These are phyloP conservation scores for Brachycybe producta DNA, from an alignment of 2,888 invertebrate genomes.

Conservation along the genomic window DNA sequence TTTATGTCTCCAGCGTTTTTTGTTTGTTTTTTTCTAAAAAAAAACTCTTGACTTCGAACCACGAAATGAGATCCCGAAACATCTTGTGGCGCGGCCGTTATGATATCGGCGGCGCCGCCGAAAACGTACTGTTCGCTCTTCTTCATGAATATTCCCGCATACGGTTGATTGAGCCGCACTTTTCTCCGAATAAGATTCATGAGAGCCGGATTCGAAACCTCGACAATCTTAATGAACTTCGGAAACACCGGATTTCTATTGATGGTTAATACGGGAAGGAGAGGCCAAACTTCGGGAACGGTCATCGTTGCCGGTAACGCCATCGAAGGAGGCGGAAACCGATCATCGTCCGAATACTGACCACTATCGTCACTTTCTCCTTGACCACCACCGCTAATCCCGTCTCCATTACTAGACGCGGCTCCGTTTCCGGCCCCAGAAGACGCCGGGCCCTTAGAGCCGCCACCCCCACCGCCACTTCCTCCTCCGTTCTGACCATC, in stretches of 20 bases:
- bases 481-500: too few species aligned
- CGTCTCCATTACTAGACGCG: too few species aligned
- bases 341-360: background rate
- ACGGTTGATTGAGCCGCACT: conserved; percentile 90
- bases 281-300: conserved; percentile 93
- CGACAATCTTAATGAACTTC: conserved; percentile 91
- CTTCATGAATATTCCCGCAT: conserved; percentile 91
- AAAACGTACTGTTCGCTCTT: conserved; percentile 64
- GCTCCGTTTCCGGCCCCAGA: background rate
- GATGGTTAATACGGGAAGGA: conserved; percentile 88
- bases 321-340: background rate
- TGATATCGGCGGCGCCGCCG: too few species aligned
- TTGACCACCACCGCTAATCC: background rate
- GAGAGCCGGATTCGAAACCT: conserved; percentile 74
- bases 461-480: background rate
- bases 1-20: too few species aligned
- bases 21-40: too few species aligned
- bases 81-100: too few species aligned
- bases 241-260: conserved; percentile 93
- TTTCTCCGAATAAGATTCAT: conserved; percentile 83
- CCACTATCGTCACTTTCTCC: background rate
- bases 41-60: too few species aligned
- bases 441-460: background rate
- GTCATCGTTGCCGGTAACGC: conserved; percentile 69
- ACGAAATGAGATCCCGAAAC: too few species aligned